Percentiles rank a stretch among this genome's conserved stretches.
Evolutionary conservation across 2,888 invertebrate genomes (phyloP).

Genomic region (Pristionchus maxplancki): DNA sequence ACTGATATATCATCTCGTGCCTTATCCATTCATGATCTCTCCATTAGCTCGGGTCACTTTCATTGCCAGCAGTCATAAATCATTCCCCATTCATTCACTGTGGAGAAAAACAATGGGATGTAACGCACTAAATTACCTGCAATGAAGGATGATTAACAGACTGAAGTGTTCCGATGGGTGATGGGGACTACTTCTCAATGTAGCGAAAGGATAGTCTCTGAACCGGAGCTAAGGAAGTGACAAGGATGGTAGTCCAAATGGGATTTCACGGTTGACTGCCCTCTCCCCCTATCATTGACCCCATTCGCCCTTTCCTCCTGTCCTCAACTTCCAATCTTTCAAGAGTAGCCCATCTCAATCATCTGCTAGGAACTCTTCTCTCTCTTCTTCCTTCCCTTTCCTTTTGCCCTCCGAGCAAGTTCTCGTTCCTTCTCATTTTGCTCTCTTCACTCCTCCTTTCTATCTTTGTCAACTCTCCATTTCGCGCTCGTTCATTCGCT

Average conservation of each 20-base stretch:
- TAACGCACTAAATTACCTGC: not conserved
- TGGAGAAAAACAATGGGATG: not conserved
- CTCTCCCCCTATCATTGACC: not conserved
- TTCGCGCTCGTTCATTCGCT: not conserved
- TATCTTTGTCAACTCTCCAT: not conserved
- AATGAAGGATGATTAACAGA: not conserved
- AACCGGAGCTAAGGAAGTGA: not conserved
- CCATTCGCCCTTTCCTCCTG: slow-evolving; percentile 5
- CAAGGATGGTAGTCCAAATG: slow-evolving; percentile 10
- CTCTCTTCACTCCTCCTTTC: not conserved
- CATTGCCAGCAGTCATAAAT: not conserved
- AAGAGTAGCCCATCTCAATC: not conserved
- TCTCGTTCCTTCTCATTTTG: slow-evolving; percentile 31
- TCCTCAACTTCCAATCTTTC: slow-evolving; percentile 15
- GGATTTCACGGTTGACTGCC: slow-evolving; percentile 17
- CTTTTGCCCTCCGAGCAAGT: slow-evolving; percentile 27
- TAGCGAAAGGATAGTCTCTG: not conserved
- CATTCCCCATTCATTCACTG: too few species aligned
- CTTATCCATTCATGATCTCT: not conserved
- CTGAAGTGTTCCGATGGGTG: not conserved
- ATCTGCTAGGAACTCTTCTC: not conserved
- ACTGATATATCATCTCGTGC: not conserved
- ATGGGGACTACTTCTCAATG: not conserved
- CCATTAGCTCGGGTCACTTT: not conserved
- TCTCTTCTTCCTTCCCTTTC: not conserved